Evolutionary conservation across 2,113 vertebrate genomes (phyloP), one percentile per base, ranked within the genome.

Genomic region (Poicephalus meyeri): DNA sequence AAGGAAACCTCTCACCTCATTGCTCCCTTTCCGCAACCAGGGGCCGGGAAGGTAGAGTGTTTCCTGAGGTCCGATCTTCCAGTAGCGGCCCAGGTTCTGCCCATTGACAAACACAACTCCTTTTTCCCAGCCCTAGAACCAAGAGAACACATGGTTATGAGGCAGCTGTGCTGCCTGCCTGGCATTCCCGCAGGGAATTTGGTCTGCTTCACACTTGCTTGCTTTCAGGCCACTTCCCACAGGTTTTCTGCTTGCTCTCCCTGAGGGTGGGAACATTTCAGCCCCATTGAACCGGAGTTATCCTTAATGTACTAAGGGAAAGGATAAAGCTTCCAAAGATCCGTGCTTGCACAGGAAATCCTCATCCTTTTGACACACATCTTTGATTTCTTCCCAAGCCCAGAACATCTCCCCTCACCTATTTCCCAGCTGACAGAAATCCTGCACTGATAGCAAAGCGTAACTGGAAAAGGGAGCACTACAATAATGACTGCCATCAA

Each of bases 51-150:
- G 98, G 97, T 99, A 99, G 15, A 99, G 98, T 1, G 98, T 98
- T 96, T 99, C 98, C 97, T 99, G 99, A 61, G 99, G 99, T 35
- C 99, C 99, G 11, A 99, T 97, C n/a, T 98, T 98, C 99, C 99
- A 99, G 95, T 99, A 99, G 23, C 99, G 98, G 16, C 99, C 99
- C 20, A 99, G 98, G 96, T 99, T 99, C 86, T 98, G 95, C 9
- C 98, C 98, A 6, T 99, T 99, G 95, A 99, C 92, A 35, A 99
- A 99, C 23, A 99, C 98, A 7, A 99, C 99, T 49, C 99, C 99
- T 96, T 99, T 99, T n/a, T 98, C 98, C 99, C 99, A 99, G 94
- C 98, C 98, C 99, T 99, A 81, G 37, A 89, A 89, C 58, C 1
- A 2, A 50, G 83, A 35, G 24, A 94, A 39, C 8, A 88, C 49